Evolutionary conservation across 2,113 vertebrate genomes (phyloP).

Genomic region (Nicator chloris): DNA sequence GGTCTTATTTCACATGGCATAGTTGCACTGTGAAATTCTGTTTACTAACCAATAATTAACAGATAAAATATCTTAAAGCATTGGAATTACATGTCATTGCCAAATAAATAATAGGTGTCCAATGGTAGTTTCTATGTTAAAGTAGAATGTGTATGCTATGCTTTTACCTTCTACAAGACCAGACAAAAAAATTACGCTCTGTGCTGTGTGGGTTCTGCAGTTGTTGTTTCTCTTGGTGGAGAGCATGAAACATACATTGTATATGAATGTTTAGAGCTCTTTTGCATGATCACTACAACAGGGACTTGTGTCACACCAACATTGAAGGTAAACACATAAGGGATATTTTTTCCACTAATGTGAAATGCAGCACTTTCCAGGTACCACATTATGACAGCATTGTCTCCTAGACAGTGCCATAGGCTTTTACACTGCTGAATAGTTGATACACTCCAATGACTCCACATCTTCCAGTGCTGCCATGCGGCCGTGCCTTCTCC

Average conservation of each 20-base stretch:
- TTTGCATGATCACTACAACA: neutral
- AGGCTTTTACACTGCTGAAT: neutral
- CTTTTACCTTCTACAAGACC: neutral
- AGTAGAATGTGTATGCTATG: neutral
- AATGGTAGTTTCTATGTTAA: constrained; percentile 45
- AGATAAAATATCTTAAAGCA: constrained; percentile 30
- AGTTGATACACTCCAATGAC: neutral
- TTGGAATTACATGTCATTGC: constrained; percentile 38
- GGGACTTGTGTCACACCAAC: neutral
- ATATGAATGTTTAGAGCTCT: neutral
- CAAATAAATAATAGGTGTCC: constrained; percentile 37
- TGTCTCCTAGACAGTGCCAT: neutral
- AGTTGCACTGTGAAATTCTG: neutral
- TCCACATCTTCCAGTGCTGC: neutral
- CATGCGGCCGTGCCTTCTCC: no score
- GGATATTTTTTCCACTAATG: neutral
- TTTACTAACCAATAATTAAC: constrained; percentile 54
- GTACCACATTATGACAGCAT: neutral
- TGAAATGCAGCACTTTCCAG: neutral
- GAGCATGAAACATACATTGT: neutral
- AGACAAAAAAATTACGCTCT: neutral
- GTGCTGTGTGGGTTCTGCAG: neutral
- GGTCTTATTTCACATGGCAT: constrained; percentile 6
- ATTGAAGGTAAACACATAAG: neutral
- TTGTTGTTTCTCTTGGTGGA: neutral